These are phyloP conservation scores for Pseudomyrmex dendroicus DNA, from an alignment of 1,140 invertebrate genomes.

Conservation along the genomic window DNA sequence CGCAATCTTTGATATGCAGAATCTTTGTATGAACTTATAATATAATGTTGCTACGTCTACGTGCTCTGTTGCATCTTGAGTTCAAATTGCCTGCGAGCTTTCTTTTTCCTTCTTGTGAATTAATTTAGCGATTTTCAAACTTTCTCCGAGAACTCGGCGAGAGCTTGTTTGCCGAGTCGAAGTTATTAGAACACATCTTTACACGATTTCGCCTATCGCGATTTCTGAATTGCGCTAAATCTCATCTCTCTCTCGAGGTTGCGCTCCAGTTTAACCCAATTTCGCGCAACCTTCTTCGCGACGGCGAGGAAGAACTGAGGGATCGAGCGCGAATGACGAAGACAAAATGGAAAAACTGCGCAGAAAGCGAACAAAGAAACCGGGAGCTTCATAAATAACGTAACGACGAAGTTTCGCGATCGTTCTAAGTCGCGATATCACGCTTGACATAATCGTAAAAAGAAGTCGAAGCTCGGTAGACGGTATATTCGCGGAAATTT, in stretches of 20 bases:
- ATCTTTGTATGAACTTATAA: background rate
- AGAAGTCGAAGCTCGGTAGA: background rate
- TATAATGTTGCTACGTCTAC: background rate
- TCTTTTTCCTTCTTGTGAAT: background rate
- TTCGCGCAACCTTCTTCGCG: background rate
- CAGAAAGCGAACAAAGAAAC: background rate
- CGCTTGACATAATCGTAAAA: conserved; percentile 4
- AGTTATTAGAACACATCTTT: conserved; percentile 10
- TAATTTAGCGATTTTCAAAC: background rate
- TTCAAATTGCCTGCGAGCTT: background rate
- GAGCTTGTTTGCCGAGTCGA: background rate
- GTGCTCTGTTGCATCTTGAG: background rate
- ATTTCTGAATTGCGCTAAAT: background rate
- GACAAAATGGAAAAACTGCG: background rate
- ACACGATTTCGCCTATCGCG: background rate
- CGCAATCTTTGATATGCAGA: background rate
- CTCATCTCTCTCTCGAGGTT: background rate
- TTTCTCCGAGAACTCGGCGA: background rate
- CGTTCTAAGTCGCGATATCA: conserved; percentile 3
- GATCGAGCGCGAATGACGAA: background rate
- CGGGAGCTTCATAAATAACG: conserved; percentile 25
- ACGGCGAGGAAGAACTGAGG: background rate
- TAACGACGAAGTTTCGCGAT: conserved; percentile 1
- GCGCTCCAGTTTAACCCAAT: conserved; percentile 14
- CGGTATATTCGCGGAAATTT: background rate